Conservation (phyloP, 2,113 vertebrate genomes). For the Tringa solitaria region DNA sequence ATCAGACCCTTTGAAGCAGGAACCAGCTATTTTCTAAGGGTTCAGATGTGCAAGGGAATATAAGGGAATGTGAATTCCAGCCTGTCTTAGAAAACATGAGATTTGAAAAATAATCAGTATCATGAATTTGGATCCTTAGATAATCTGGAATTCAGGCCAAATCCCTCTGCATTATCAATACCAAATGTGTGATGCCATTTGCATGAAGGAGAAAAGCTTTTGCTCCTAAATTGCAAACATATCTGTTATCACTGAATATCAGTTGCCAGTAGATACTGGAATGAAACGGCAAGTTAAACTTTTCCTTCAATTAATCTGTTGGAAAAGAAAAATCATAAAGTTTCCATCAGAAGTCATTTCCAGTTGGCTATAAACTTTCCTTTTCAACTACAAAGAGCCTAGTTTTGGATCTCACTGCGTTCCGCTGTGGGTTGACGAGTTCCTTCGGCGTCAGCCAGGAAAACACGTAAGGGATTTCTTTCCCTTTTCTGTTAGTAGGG, state of each 20-base stretch:
- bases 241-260: constrained; percentile 2
- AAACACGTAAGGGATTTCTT: neutral
- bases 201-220: neutral
- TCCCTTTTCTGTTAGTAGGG: neutral
- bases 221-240: neutral
- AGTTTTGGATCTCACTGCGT: constrained; percentile 20
- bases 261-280: constrained; percentile 8
- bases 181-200: constrained; percentile 36
- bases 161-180: constrained; percentile 21
- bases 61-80: neutral
- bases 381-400: constrained; percentile 36
- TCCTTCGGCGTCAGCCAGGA: neutral
- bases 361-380: constrained; percentile 11
- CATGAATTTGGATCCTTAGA: constrained; percentile 29
- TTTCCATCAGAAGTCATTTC: constrained; percentile 39
- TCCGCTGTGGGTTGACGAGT: neutral
- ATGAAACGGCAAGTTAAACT: constrained; percentile 29
- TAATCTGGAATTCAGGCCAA: constrained; percentile 23
- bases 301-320: constrained; percentile 31
- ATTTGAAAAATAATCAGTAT: constrained; percentile 34
- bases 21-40: neutral
- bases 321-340: constrained; percentile 17
- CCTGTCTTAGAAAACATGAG: constrained; percentile 12
- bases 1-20: neutral
- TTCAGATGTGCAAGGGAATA: neutral